Conservation (phyloP, 2,797 vertebrate genomes). For the Brachyalestes nurse region DNA sequence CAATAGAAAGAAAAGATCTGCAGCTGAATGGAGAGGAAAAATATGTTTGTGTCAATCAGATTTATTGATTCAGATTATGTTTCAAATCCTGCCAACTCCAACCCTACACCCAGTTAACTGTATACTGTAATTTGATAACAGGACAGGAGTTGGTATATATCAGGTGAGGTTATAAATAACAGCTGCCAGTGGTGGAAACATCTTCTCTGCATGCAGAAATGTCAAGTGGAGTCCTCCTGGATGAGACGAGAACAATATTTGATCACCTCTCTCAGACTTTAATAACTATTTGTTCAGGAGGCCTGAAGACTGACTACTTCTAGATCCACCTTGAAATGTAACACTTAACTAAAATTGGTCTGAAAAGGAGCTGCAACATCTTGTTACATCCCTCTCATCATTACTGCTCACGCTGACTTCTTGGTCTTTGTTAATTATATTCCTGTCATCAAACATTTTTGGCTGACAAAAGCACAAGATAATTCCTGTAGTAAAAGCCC, state of each 20-base stretch:
- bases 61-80: constrained; percentile 10
- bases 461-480: background rate
- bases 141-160: constrained; percentile 18
- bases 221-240: constrained; percentile 30
- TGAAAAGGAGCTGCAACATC: background rate
- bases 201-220: constrained; percentile 34
- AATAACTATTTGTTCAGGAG: constrained; percentile 18
- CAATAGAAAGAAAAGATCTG: background rate
- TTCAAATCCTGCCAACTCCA: constrained; percentile 1
- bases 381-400: background rate
- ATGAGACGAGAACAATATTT: constrained; percentile 16
- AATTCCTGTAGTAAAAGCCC: background rate
- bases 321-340: background rate
- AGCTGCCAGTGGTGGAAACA: background rate
- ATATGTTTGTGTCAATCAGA: constrained; percentile 7
- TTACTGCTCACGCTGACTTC: background rate
- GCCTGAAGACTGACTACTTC: background rate
- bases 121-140: constrained; percentile 15
- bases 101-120: background rate
- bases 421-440: too few species aligned
- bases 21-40: background rate
- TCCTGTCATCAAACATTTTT: background rate
- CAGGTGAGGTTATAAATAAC: constrained; percentile 22
- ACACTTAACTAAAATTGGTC: background rate
- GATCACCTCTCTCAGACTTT: constrained; percentile 7